phyloP scores from a whole-genome alignment of 2,113 vertebrate species.

The Nesoenas mayeri region DNA sequence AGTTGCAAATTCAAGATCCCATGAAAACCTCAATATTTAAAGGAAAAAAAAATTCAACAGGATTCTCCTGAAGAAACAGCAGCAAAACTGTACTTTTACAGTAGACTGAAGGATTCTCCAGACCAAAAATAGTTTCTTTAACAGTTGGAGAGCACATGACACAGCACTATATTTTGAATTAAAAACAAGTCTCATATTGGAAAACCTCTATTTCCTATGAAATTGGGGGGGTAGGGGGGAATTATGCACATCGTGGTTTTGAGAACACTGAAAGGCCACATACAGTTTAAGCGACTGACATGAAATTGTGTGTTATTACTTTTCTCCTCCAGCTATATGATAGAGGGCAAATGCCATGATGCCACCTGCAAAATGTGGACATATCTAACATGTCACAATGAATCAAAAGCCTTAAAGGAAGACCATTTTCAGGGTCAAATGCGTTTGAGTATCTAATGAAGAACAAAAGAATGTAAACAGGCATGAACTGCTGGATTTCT shows the following conservation, averaged over 20 bases:
- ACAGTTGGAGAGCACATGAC: background rate
- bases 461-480: constrained; percentile 27
- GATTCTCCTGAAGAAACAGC: background rate
- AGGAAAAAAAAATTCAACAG: background rate
- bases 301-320: background rate
- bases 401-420: constrained; percentile 12
- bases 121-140: background rate
- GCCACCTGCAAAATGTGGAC: background rate
- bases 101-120: background rate
- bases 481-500: background rate
- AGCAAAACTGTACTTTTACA: background rate
- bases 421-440: constrained; percentile 9
- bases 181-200: background rate
- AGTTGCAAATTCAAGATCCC: background rate
- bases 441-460: background rate
- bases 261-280: background rate
- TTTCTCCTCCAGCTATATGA: background rate
- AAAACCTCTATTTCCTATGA: background rate
- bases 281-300: background rate
- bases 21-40: background rate
- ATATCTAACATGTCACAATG: background rate
- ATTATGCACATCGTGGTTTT: background rate
- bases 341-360: background rate
- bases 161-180: background rate
- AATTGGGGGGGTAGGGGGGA: accelerated